Evolutionary conservation across 2,113 vertebrate species (phyloP).

Genomic region (Loxodonta africana): DNA sequence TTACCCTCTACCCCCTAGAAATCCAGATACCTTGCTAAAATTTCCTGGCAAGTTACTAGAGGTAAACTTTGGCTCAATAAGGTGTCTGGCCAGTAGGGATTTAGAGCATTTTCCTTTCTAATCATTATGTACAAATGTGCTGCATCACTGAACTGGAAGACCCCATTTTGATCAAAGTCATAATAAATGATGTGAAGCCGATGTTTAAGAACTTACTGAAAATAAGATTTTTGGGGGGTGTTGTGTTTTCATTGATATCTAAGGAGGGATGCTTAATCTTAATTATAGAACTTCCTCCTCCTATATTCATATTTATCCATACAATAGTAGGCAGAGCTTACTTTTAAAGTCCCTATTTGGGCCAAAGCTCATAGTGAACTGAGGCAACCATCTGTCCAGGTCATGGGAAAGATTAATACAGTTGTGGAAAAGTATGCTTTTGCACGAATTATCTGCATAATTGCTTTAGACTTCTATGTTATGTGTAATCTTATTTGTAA

Average conservation of each 20-base stretch:
- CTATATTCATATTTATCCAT: not conserved
- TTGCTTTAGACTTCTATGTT: not conserved
- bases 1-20: not conserved
- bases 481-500: conserved; percentile 3
- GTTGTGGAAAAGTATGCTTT: not conserved
- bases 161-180: not conserved
- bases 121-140: not conserved
- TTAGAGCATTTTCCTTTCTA: not conserved
- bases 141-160: not conserved
- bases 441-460: conserved; percentile 39
- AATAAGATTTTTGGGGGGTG: not conserved
- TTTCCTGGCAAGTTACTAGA: not conserved
- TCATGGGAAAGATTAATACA: not conserved
- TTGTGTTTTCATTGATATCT: conserved; percentile 1
- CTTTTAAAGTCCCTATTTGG: not conserved
- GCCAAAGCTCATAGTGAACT: not conserved
- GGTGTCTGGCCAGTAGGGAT: not conserved
- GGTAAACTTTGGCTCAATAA: not conserved
- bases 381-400: not conserved
- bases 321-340: not conserved
- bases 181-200: not conserved
- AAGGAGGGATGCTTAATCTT: not conserved
- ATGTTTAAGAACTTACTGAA: conserved; percentile 1
- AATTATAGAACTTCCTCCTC: not conserved
- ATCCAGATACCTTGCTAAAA: not conserved